Conservation (phyloP, 2,797 vertebrate species). For the Prionace glauca region DNA sequence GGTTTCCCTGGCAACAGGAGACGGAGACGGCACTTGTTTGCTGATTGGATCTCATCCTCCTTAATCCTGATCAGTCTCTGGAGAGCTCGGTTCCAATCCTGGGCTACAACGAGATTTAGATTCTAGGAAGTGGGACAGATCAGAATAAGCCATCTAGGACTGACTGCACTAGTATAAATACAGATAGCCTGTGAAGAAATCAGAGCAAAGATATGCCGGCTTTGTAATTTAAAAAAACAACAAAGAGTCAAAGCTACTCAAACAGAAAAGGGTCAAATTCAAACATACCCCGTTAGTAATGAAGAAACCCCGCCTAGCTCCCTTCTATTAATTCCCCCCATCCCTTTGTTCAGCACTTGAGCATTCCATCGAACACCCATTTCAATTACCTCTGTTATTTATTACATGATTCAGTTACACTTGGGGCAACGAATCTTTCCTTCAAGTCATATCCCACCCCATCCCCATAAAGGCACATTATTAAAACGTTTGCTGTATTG, state of each 20-base stretch:
- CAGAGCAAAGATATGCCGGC: no score
- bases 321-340: background rate
- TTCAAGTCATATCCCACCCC: background rate
- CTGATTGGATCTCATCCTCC: constrained; percentile 90
- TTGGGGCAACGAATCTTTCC: background rate
- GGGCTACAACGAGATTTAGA: constrained; percentile 87
- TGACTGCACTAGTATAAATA: background rate
- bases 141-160: background rate
- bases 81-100: constrained; percentile 91
- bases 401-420: background rate
- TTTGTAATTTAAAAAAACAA: background rate
- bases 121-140: constrained; percentile 60
- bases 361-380: background rate
- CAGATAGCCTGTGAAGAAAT: background rate
- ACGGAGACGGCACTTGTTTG: constrained; percentile 89
- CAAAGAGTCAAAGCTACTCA: background rate
- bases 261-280: background rate
- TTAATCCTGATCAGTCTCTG: constrained; percentile 90
- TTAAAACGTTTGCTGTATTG: background rate
- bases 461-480: background rate
- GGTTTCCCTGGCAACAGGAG: constrained; percentile 86
- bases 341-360: background rate
- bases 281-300: background rate
- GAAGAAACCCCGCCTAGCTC: background rate
- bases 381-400: background rate